These are phyloP conservation scores for Pinna nobilis DNA, from an alignment of 1,140 invertebrate species.

Conservation along the genomic window DNA sequence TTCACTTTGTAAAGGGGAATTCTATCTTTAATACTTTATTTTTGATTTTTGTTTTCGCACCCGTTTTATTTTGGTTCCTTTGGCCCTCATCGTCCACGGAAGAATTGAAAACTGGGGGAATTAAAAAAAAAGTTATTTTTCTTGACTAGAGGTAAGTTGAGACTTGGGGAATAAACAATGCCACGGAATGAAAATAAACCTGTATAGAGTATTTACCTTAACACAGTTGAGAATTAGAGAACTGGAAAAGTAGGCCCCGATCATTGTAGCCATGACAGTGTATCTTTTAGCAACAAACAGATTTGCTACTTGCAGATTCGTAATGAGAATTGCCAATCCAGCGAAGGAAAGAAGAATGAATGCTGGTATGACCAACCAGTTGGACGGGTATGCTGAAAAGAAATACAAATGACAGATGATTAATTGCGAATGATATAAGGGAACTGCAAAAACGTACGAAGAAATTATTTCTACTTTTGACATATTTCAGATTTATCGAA, in stretches of 20 bases:
- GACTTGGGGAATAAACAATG: no score
- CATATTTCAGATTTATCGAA: no score
- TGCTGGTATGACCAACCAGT: conserved; percentile 66
- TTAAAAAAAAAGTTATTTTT: no score
- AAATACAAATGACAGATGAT: not conserved
- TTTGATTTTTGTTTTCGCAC: no score
- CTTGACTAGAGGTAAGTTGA: no score
- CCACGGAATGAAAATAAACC: no score
- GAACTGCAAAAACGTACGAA: not conserved
- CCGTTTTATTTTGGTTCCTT: no score
- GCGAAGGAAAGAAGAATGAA: conserved; percentile 56
- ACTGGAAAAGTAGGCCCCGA: conserved; percentile 62
- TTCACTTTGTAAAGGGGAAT: no score
- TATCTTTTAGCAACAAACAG: conserved; percentile 59
- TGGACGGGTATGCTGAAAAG: conserved; percentile 52
- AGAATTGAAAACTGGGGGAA: no score
- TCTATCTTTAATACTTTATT: no score
- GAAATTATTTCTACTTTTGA: no score
- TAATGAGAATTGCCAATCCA: conserved; percentile 60
- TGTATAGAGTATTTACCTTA: conserved; percentile 55
- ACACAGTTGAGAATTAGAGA: conserved; percentile 62
- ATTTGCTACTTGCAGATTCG: conserved; percentile 67
- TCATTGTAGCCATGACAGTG: conserved; percentile 57
- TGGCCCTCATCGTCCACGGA: no score
- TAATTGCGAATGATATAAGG: not conserved